These are phyloP conservation scores for Probaryconus sp. DNA, from an alignment of 1,140 invertebrate species.

Conservation along the genomic window DNA sequence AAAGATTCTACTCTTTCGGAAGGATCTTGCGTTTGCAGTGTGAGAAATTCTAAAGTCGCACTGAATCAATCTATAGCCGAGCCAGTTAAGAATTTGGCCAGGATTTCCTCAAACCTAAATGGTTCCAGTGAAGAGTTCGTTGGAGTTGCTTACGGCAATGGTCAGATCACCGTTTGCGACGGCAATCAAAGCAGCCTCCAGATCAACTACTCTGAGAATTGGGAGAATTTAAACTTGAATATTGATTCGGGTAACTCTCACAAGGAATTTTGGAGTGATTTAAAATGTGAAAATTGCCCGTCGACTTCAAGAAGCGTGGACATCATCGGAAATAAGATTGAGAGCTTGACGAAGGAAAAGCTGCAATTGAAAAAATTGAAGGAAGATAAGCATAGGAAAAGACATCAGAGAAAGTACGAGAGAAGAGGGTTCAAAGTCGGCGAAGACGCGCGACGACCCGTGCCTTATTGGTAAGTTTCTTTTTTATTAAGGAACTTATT, in stretches of 20 bases:
- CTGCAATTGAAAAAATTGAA: constrained; percentile 49
- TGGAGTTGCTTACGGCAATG: constrained; percentile 73
- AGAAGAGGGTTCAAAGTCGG: constrained; percentile 44
- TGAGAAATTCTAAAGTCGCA: constrained; percentile 32
- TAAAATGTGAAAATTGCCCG: constrained; percentile 74
- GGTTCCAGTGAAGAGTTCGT: constrained; percentile 75
- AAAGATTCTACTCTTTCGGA: constrained; percentile 66
- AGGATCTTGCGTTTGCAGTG: constrained; percentile 68
- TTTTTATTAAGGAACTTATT: too few relatives aligned
- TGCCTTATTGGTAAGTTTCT: constrained; percentile 58
- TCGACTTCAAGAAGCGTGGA: constrained; percentile 70
- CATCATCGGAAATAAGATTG: constrained; percentile 66
- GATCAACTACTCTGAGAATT: constrained; percentile 76
- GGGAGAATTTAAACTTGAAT: constrained; percentile 75
- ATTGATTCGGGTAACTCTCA: constrained; percentile 68
- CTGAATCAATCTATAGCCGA: constrained; percentile 15
- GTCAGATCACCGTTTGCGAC: constrained; percentile 73
- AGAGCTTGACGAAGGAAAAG: constrained; percentile 59
- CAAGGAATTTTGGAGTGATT: constrained; percentile 73
- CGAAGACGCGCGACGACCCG: constrained; percentile 51
- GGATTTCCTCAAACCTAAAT: constrained; percentile 71
- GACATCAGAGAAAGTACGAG: constrained; percentile 69
- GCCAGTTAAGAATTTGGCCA: constrained; percentile 58
- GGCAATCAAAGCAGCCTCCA: constrained; percentile 72
- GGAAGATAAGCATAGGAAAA: constrained; percentile 65